phyloP scores from a whole-genome alignment of 2,113 vertebrate species.

The Prunella himalayana region DNA sequence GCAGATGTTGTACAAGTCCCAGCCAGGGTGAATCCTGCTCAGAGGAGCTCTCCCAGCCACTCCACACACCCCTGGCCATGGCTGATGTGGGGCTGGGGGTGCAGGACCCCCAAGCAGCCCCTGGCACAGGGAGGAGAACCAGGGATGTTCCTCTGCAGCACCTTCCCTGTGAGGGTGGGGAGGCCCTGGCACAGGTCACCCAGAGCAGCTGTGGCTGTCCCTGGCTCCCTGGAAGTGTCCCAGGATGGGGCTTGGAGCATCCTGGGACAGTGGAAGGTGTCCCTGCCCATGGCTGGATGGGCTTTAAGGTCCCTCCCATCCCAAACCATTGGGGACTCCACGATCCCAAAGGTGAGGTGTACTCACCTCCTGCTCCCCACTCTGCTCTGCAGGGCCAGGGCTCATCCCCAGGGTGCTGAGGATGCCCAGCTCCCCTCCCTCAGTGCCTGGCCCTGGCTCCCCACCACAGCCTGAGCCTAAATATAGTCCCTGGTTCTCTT shows the following conservation, averaged over 20 bases:
- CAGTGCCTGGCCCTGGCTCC: neutral
- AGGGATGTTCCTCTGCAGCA: neutral
- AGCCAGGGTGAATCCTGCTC: neutral
- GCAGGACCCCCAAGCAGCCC: neutral
- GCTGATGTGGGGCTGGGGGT: neutral
- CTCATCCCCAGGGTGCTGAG: neutral
- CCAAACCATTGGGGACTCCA: neutral
- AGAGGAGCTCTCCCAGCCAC: neutral
- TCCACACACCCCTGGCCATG: accelerated
- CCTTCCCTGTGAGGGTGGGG: neutral
- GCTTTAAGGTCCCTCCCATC: neutral
- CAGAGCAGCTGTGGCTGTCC: neutral
- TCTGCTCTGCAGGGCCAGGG: neutral
- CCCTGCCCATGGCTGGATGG: neutral
- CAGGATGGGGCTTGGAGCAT: neutral
- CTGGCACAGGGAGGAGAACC: accelerated
- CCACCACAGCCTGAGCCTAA: neutral
- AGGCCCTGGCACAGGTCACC: neutral
- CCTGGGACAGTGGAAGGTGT: neutral
- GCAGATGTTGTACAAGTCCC: accelerated
- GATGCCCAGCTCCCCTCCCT: neutral
- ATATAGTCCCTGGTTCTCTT: neutral
- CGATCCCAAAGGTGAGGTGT: accelerated
- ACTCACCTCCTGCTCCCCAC: neutral
- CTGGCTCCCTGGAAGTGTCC: neutral